Conservation (phyloP, 2,113 vertebrate genomes). For the Hydropotes inermis region DNA sequence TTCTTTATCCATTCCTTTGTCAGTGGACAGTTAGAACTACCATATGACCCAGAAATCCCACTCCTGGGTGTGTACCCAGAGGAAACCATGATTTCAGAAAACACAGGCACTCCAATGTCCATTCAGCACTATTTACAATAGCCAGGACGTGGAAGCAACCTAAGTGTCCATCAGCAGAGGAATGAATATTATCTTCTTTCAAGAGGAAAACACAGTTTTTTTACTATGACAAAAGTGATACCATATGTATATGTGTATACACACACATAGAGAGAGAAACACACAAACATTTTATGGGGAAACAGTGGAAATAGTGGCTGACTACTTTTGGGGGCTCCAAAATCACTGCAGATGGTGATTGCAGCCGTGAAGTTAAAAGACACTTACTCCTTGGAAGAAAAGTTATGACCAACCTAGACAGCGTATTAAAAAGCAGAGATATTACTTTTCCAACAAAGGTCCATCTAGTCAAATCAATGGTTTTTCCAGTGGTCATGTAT, state of each 20-base stretch:
- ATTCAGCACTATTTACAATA: neutral
- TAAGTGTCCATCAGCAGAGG: neutral
- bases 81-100: neutral
- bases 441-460: neutral
- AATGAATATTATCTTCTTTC: neutral
- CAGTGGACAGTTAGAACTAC: neutral
- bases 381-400: neutral
- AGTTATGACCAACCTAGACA: neutral
- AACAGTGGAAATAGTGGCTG: neutral
- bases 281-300: neutral
- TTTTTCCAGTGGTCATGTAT: neutral
- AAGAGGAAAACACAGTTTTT: neutral
- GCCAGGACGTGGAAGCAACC: neutral
- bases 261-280: neutral
- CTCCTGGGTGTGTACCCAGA: neutral
- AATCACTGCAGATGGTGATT: neutral
- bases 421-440: neutral
- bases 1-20: neutral
- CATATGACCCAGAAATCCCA: neutral
- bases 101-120: neutral
- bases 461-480: fast-evolving
- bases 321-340: neutral
- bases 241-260: neutral
- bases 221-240: neutral
- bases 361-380: neutral